Percentiles rank a stretch among this genome's conserved stretches.
Conservation (phyloP, 2,113 vertebrate species). For the Uria lomvia region DNA sequence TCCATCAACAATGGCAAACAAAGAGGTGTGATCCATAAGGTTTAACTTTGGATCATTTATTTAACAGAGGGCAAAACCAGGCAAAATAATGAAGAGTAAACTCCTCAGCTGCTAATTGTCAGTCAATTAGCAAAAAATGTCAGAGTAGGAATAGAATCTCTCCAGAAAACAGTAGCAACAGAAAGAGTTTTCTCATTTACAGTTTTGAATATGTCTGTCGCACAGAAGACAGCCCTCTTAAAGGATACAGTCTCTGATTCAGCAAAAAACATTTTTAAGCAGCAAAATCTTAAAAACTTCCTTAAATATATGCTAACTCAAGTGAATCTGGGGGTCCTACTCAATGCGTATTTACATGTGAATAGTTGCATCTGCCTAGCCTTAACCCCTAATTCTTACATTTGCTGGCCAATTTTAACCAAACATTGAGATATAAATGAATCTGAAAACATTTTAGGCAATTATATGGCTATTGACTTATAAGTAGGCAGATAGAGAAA, state of each 20-base stretch:
- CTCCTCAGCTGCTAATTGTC: not conserved
- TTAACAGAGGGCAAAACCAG: conserved; percentile 36
- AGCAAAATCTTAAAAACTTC: not conserved
- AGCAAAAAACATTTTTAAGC: not conserved
- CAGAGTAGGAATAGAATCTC: not conserved
- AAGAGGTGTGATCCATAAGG: conserved; percentile 58
- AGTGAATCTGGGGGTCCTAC: not conserved
- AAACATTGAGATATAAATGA: not conserved
- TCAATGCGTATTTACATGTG: not conserved
- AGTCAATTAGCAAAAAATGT: conserved; percentile 19
- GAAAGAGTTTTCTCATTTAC: not conserved
- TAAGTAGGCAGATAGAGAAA: not conserved
- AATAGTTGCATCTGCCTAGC: not conserved
- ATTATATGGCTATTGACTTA: not conserved
- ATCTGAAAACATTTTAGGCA: not conserved
- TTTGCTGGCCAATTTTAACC: not conserved
- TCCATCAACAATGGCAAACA: conserved; percentile 67
- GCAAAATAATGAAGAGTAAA: conserved; percentile 31
- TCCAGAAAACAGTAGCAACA: not conserved
- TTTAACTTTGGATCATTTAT: conserved; percentile 50
- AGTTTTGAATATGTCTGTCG: not conserved
- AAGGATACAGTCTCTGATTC: not conserved
- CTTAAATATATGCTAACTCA: not conserved
- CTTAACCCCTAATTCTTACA: not conserved
- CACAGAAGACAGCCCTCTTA: not conserved